Conservation (phyloP, 2,888 invertebrate species). For the Gasteruption jaculator region DNA sequence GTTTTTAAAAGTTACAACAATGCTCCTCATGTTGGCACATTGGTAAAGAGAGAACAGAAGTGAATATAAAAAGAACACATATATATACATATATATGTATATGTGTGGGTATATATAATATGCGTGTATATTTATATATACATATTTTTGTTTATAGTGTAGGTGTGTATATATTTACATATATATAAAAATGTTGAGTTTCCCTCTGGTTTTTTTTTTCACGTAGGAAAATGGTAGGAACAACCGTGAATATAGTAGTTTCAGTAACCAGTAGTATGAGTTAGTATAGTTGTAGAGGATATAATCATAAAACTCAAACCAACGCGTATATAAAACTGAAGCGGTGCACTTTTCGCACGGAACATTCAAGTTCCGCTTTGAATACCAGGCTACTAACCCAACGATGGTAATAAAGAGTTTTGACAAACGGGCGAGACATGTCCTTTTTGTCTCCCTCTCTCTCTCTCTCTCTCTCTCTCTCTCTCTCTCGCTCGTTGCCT, state of each 20-base stretch:
- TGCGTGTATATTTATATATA: neutral
- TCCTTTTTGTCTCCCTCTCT: slow-evolving; percentile 12
- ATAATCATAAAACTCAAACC: slow-evolving; percentile 31
- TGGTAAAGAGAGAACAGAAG: too few species aligned
- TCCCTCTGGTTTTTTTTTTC: slow-evolving; percentile 14
- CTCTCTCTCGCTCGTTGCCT: too few species aligned
- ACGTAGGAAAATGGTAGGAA: neutral
- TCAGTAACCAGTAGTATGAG: too few species aligned
- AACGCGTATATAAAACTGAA: slow-evolving; percentile 29
- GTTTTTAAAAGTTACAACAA: too few species aligned
- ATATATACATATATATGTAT: slow-evolving; percentile 4
- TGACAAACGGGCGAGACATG: slow-evolving; percentile 42
- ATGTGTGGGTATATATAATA: neutral
- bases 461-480: neutral
- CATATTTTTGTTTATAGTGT: neutral
- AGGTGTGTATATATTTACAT: neutral
- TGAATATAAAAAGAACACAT: too few species aligned
- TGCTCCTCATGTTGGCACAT: too few species aligned
- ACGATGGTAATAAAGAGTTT: slow-evolving; percentile 47
- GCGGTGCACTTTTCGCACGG: slow-evolving; percentile 31
- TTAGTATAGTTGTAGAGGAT: slow-evolving; percentile 11
- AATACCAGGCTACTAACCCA: slow-evolving; percentile 39
- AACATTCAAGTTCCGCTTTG: slow-evolving; percentile 35
- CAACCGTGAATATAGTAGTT: too few species aligned
- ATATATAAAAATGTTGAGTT: slow-evolving; percentile 6